Evolutionary conservation across 2,113 vertebrate genomes (phyloP), one percentile per base, ranked within the genome.

Genomic region (Nerophis lumbriciformis): DNA sequence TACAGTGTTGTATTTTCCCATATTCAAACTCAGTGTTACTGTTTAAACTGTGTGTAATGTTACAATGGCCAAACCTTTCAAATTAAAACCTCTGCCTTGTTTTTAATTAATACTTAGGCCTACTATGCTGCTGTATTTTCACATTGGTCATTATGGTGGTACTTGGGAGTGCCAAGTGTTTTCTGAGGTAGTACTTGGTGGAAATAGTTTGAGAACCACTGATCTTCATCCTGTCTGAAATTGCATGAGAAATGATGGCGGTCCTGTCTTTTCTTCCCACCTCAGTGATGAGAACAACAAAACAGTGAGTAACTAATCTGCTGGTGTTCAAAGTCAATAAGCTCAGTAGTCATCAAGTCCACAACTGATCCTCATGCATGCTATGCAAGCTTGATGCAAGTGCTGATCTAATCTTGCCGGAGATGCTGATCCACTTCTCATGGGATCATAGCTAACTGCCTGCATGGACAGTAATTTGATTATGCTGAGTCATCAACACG

Each of bases 271-370:
- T 62, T 63, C 61, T 52, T 60, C 50, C 72, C 72, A 63, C 66
- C 75, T 73, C 80, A 89, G 87, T 88, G 87, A 87, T 85, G 78
- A 85, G 69, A 67, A 83, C 83, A 72, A 55, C 80, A 55, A 69
- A 81, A 75, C 74, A 82, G 87, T 89, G 87, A 89, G 87, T 89
- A 86, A 81, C 71, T n/a, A 52, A 83, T 59, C 36, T 15, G 10
- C 35, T 15, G 76, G 61, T 68, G 59, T 55, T 75, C 67, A 53
- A 8, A 60, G 57, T 45, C 62, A 59, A 72, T 61, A 65, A 50
- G 68, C 72, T 76, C 53, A 48, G 73, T 76, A 66, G 65, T 63
- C 66, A 74, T 59, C 28, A 75, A 64, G 37, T 28, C 62, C 15
- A 69, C 78, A 52, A 68, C 54, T 71, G 37, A 73, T 67, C 42